Conservation (phyloP, 2,797 vertebrate species). For the Rhinella marina region DNA sequence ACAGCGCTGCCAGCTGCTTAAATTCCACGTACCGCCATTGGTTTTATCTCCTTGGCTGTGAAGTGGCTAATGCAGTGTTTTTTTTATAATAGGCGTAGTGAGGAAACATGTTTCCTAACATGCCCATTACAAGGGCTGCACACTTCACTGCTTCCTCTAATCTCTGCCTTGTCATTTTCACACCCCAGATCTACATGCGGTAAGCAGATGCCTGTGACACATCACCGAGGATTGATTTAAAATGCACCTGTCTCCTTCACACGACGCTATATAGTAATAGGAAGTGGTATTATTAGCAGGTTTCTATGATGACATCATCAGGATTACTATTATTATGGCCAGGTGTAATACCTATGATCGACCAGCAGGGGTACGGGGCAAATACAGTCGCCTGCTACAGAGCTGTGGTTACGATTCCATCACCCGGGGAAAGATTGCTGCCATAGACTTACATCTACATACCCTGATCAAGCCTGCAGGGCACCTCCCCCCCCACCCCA, state of each 20-base stretch:
- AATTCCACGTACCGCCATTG: slow-evolving; percentile 42
- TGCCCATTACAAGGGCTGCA: slow-evolving; percentile 53
- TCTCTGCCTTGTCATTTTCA: slow-evolving; percentile 25
- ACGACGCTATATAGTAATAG: background rate
- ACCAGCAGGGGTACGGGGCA: too few species aligned
- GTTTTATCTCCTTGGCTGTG: slow-evolving; percentile 31
- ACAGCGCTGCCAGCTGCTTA: slow-evolving; percentile 45
- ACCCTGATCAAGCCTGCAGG: too few species aligned
- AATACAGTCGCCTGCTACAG: too few species aligned
- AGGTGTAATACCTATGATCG: too few species aligned
- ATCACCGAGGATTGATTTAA: background rate
- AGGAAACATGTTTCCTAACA: slow-evolving; percentile 50
- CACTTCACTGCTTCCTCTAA: slow-evolving; percentile 56
- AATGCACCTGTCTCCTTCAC: background rate
- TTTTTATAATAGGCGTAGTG: slow-evolving; percentile 43
- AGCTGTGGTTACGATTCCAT: too few species aligned
- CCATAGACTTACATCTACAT: too few species aligned
- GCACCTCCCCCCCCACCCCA: too few species aligned
- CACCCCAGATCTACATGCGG: slow-evolving; percentile 5
- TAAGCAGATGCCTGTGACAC: background rate
- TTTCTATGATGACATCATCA: too few species aligned
- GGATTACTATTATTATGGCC: too few species aligned
- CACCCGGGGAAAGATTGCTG: too few species aligned
- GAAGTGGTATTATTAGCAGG: background rate
- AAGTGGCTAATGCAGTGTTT: slow-evolving; percentile 50